Evolutionary conservation across 2,113 vertebrate genomes (phyloP), one percentile per base, ranked within the genome.

Genomic region (Leptodactylus fuscus): DNA sequence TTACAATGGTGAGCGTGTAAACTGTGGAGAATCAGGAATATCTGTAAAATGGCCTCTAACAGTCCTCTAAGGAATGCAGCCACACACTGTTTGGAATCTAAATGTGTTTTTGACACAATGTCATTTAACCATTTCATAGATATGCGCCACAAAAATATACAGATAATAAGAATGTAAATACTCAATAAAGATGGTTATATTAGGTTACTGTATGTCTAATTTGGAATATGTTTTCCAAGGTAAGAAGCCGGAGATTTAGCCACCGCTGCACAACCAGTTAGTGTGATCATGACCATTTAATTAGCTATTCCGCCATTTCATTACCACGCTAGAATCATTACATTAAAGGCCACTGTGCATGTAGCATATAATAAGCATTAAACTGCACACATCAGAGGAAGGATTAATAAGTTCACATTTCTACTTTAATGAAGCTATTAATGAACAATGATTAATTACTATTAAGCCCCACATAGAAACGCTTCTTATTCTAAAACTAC

Each of bases 31-130:
- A 76, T 76, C 70, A 73, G 38, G 15, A 80, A 60, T 62, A 60
- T 55, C 51, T 60, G 53, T 62, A 80, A 80, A 55, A 80, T 80
- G 77, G 77, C 77, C 77, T 80, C 77, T 80, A 80, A 80, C 77
- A 62, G 53, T 80, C n/a, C 77, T 62, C 77, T 13, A n/a, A 80
- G 77, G 53, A 62, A 27, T 44, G 13, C 32, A 41, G 53, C 34
- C n/a, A 44, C 77, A 80, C 11, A 15, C 22, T 80, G 53, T 18
- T 60, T 60, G 27, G 62, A 60, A 62, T 62, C 16, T 27, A 62
- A 79, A 80, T 80, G 77, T 24, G 22, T 10, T 62, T 80, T 80
- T 60, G 77, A 60, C 53, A 79, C 53, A 18, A 5, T 58, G 77
- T 76, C 74, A 34, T 49, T 75, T 75, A 75, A 75, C 73, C 16